Base-by-base conservation (phyloP, 2,888 invertebrate genomes). In the Lissonota sp. region DNA sequence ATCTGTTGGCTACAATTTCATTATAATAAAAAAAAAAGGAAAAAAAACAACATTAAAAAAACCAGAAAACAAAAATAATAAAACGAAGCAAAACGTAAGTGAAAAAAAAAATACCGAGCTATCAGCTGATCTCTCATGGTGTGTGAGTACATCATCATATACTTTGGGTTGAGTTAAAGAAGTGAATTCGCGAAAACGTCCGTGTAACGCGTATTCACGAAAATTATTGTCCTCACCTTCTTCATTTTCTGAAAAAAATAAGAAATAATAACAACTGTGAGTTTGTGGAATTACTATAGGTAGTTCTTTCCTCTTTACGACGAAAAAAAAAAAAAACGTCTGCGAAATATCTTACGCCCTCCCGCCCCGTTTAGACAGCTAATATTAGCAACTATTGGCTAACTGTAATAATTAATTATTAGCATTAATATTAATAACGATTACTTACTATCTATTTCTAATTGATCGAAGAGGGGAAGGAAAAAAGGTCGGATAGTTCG, bases 91-190 rank as follows among this genome's bases (percentile, higher is more conserved):
- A 85, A 88, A 88, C 89, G 89, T 91, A 91, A 90, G 89, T 90
- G 89, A 88, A 88, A 88, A 86, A 80, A 80, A 88, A 26, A 26
- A 86, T 88, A 83, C 72, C 76, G 88, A 91, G 90, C 90, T 92
- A 88, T 90, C 89, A 89, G 87, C 89, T 89, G 88, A 90, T 91
- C 89, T 92, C 90, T 91, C 86, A 90, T 90, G 89, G 89, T 90
- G 90, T 90, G 90, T 89, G 89, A 91, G 90, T 90, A 90, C 90
- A 89, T 82, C 69, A 64, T 77, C 46, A 80, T 64, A 82, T 83
- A 83, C 78, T 81, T 83, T 71, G 88, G 87, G 87, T 86, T 88
- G 89, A 85, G 88, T 88, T 64, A 87, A 64, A 75, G 26, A 76
- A 79, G 79, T 79, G 81, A 84, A 79, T 79, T 72, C 71, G 72